A percentile compares a stretch with the other conserved stretches of the same genome.
These are phyloP conservation scores for Acanthiza pusilla DNA, from an alignment of 2,797 vertebrate species.

Conservation along the genomic window DNA sequence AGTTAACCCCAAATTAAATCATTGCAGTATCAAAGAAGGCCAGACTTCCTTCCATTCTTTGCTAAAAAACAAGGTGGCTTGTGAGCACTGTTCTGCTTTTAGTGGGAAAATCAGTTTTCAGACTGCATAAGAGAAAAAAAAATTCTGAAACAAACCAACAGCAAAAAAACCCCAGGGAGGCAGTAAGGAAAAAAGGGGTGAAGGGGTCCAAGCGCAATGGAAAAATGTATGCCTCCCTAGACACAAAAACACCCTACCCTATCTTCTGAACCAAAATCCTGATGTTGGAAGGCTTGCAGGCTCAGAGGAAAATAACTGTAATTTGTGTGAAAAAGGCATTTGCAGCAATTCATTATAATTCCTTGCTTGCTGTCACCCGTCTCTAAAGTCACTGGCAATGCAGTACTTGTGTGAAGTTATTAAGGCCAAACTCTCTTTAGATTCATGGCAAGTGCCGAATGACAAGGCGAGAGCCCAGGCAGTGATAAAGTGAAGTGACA, in stretches of 20 bases:
- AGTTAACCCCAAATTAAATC: neutral
- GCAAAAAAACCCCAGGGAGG: neutral
- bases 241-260: neutral
- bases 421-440: slow-evolving; percentile 66
- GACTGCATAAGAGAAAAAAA: neutral
- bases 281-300: neutral
- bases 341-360: slow-evolving; percentile 68
- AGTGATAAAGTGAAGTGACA: slow-evolving; percentile 63
- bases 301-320: slow-evolving; percentile 61
- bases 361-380: slow-evolving; percentile 60
- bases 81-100: neutral
- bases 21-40: neutral
- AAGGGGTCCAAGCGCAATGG: neutral
- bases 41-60: neutral
- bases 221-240: neutral
- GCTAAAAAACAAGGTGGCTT: neutral
- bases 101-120: neutral
- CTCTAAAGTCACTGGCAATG: slow-evolving; percentile 65
- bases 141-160: neutral
- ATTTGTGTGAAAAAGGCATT: slow-evolving; percentile 61
- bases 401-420: slow-evolving; percentile 65
- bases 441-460: slow-evolving; percentile 56
- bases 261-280: slow-evolving; percentile 7
- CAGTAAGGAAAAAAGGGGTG: neutral
- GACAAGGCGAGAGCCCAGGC: slow-evolving; percentile 54